Evolutionary conservation across 2,888 invertebrate species (phyloP), one percentile per base, ranked within the genome.

Genomic region (Lycaena phlaeas): DNA sequence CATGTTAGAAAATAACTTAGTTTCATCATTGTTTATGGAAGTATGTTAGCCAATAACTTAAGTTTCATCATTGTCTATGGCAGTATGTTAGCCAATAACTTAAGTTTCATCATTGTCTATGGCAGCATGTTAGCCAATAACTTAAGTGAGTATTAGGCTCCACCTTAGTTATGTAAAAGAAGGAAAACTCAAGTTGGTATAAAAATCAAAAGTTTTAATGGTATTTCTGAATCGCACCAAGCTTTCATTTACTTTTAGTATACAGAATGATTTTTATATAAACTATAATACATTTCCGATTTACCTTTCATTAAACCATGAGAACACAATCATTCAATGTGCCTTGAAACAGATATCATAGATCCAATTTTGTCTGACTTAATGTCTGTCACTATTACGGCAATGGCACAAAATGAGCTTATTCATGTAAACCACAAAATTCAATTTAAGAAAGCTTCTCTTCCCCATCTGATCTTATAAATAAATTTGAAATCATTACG

Each of bases 171-270:
- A n/a, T n/a, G n/a, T n/a, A n/a, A n/a, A n/a, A n/a, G n/a, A 74
- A 60, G 62, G 73, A 75, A 76, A 74, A 70, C 63, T 71, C 63
- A 47, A 64, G 57, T 79, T 84, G 82, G 82, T 84, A 84, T 84
- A 84, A 84, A 84, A 84, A 84, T 84, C 82, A 84, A 84, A 84
- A 84, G 82, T 82, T 84, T 84, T 84, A 84, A 84, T 84, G 82
- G 82, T 82, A 81, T 82, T 82, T 81, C 82, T 78, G 81, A 81
- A 82, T 84, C 82, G 82, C 82, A 84, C 82, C 82, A 82, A 84
- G 82, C 82, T 79, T 82, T 76, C 81, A 79, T 79, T 78, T 79
- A 82, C 75, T 82, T 82, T 82, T 79, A 82, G 79, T 84, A 82
- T 79, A 82, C 82, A 81, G 81, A 77, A 73, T 77, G 75, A 74